Conservation (phyloP, 2,113 vertebrate species). For the Hydropotes inermis region DNA sequence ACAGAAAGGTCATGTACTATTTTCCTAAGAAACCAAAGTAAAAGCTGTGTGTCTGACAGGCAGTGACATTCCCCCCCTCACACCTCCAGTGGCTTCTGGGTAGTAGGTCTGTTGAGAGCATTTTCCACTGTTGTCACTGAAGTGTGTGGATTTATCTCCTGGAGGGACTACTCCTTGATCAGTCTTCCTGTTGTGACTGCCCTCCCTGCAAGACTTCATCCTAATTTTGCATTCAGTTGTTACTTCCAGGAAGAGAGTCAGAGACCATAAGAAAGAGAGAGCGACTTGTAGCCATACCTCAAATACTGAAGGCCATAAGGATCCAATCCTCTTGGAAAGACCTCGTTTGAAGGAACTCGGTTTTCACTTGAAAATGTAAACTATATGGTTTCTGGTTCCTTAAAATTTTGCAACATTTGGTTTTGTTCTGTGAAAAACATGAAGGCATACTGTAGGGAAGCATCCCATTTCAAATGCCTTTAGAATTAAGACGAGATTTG, state of each 20-base stretch:
- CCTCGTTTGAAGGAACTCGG: conserved; percentile 17
- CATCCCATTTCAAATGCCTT: background rate
- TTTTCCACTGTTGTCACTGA: conserved; percentile 64
- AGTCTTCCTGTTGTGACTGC: background rate
- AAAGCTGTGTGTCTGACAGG: conserved; percentile 69
- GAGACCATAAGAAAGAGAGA: conserved; percentile 39
- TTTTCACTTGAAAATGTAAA: background rate
- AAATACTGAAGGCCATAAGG: conserved; percentile 5
- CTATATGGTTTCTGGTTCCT: conserved; percentile 27
- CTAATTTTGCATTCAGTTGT: conserved; percentile 35
- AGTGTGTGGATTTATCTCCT: conserved; percentile 62
- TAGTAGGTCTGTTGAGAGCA: conserved; percentile 71
- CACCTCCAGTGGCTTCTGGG: conserved; percentile 17
- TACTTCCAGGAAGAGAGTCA: background rate
- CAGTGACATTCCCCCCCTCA: conserved; percentile 40
- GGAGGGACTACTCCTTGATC: background rate
- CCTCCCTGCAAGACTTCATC: background rate
- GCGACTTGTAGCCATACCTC: background rate
- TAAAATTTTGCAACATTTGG: conserved; percentile 21
- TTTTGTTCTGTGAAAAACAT: background rate
- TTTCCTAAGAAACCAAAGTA: conserved; percentile 77
- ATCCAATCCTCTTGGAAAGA: conserved; percentile 13
- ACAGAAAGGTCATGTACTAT: conserved; percentile 74
- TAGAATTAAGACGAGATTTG: conserved; percentile 8
- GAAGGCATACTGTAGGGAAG: background rate